Percentiles rank a stretch among this genome's conserved stretches.
Evolutionary conservation across 2,888 invertebrate genomes (phyloP).

Genomic region (Leistus spinibarbis): DNA sequence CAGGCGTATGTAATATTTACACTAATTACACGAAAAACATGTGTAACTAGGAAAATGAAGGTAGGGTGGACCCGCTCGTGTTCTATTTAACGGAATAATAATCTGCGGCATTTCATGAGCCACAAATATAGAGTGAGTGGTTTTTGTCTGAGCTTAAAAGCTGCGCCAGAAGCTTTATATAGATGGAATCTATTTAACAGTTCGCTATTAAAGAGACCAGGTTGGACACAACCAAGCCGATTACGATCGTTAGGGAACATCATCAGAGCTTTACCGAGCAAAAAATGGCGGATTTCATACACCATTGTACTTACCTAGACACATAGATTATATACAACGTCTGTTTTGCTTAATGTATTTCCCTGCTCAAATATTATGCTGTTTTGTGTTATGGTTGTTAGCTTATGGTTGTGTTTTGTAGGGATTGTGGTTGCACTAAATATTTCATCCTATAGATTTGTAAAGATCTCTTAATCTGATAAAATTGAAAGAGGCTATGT

Average conservation of each 20-base stretch:
- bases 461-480: too few species aligned
- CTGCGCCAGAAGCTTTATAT: not conserved
- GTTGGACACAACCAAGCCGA: slow-evolving; percentile 19
- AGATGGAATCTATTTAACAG: slow-evolving; percentile 17
- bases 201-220: not conserved
- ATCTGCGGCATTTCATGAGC: slow-evolving; percentile 25
- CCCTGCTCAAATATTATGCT: too few species aligned
- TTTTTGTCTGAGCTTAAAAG: slow-evolving; percentile 28
- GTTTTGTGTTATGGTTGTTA: too few species aligned
- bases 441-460: too few species aligned
- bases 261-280: slow-evolving; percentile 6
- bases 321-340: not conserved
- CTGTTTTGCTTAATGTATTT: too few species aligned
- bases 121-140: not conserved
- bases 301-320: too few species aligned
- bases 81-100: slow-evolving; percentile 32
- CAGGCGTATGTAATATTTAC: too few species aligned
- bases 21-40: slow-evolving; percentile 26
- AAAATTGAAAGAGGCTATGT: too few species aligned
- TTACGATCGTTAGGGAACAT: slow-evolving; percentile 2
- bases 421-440: too few species aligned
- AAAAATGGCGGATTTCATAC: slow-evolving; percentile 10
- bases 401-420: too few species aligned
- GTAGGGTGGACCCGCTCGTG: slow-evolving; percentile 5
- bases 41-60: slow-evolving; percentile 27